Evolutionary conservation across 2,113 vertebrate species (phyloP).

Genomic region (Dicaeum eximium): DNA sequence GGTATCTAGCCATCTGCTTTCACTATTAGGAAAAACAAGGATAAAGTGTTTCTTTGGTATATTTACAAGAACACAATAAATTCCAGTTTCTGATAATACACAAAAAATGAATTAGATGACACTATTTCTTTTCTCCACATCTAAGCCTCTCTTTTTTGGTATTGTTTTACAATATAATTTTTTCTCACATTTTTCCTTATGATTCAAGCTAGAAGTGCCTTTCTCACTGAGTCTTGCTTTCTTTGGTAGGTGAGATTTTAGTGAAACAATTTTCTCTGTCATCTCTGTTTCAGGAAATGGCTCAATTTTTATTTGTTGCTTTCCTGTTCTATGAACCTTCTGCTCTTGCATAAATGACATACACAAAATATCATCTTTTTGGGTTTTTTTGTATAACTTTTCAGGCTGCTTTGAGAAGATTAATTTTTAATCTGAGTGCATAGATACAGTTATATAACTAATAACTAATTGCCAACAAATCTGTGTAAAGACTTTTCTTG

Average conservation of each 20-base stretch:
- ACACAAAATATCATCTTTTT: accelerated
- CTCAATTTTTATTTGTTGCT: background rate
- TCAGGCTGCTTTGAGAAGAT: background rate
- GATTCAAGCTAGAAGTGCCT: background rate
- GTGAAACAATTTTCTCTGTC: background rate
- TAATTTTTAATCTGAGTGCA: background rate
- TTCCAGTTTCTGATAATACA: background rate
- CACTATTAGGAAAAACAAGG: background rate
- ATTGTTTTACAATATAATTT: background rate
- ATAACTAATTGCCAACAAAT: background rate
- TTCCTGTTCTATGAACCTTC: background rate
- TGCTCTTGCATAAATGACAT: background rate
- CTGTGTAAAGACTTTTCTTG: background rate
- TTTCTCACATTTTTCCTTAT: background rate
- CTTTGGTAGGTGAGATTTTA: background rate
- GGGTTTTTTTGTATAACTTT: background rate
- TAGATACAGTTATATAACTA: background rate
- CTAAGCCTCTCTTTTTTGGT: background rate
- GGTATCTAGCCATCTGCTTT: background rate
- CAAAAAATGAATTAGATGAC: background rate
- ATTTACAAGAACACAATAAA: background rate
- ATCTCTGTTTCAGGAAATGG: background rate
- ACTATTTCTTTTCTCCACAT: background rate
- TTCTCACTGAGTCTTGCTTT: background rate
- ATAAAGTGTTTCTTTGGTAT: background rate